Percentiles rank a stretch among this genome's conserved stretches.
These are phyloP conservation scores for Ptiloglossa arizonensis DNA, from an alignment of 1,140 invertebrate species.

Conservation along the genomic window DNA sequence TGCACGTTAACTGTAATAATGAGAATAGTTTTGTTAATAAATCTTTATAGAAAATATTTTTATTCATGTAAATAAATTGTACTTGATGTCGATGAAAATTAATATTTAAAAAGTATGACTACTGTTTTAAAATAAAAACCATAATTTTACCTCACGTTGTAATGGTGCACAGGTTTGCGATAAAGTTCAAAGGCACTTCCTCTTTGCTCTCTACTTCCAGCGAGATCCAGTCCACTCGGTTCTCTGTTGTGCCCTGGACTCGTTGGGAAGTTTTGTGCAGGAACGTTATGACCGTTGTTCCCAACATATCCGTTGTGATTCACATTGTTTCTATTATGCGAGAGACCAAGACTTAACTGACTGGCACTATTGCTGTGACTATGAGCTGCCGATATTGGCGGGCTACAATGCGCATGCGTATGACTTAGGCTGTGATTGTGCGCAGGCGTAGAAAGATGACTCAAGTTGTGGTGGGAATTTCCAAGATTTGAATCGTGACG, in stretches of 20 bases:
- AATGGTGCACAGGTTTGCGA: slow-evolving; percentile 91
- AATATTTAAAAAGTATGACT: no score
- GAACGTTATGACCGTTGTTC: slow-evolving; percentile 37
- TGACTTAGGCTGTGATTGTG: slow-evolving; percentile 80
- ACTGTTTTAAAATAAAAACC: background rate
- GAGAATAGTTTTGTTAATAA: slow-evolving; percentile 15
- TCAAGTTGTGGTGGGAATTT: slow-evolving; percentile 81
- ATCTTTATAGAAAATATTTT: background rate
- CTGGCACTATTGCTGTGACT: slow-evolving; percentile 81
- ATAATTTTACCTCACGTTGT: slow-evolving; percentile 87
- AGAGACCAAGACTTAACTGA: slow-evolving; percentile 77
- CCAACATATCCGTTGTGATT: slow-evolving; percentile 69
- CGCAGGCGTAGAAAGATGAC: slow-evolving; percentile 78
- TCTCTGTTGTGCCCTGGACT: slow-evolving; percentile 81
- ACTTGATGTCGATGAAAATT: no score
- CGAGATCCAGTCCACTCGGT: slow-evolving; percentile 86
- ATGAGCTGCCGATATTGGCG: slow-evolving; percentile 78
- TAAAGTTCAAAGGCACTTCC: slow-evolving; percentile 98
- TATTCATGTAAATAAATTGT: no score
- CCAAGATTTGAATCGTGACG: slow-evolving; percentile 74
- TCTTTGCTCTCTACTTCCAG: slow-evolving; percentile 92
- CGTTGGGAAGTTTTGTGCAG: slow-evolving; percentile 24
- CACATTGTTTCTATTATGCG: slow-evolving; percentile 81
- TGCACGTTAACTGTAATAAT: slow-evolving; percentile 55
- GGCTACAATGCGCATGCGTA: slow-evolving; percentile 83